Evolutionary conservation across 2,888 invertebrate genomes (phyloP), one percentile per base, ranked within the genome.

Genomic region (Pyrgus malvae): DNA sequence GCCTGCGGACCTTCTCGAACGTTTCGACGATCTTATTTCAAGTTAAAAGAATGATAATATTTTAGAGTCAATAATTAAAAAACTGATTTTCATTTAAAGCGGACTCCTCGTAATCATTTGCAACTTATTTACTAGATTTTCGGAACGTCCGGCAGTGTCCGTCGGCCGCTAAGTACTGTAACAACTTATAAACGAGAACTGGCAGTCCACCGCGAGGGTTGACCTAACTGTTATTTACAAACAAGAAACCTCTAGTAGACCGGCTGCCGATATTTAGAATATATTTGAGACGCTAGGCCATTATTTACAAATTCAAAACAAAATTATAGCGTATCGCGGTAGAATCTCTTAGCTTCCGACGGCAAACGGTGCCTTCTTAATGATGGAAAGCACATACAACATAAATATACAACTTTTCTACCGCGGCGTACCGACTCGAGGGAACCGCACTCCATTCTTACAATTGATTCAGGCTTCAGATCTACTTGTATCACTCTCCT

Each of bases 161-260:
- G 14, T 14, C 31, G 70, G 78, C 76, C 76, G 70, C 81, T 87
- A 87, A 85, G 83, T 85, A 86, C 87, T 84, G 83, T 58, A 62
- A 61, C 59, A 72, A 76, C 44, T 37, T 51, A 51, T 9, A 44
- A n/a, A 12, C 35, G 9, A 41, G 29, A 9, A 29, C n/a, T 25
- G 8, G 11, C 27, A 8, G 37, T 25, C 27, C 9, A 16, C 27
- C 9, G 41, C 23, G 23, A 23, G 25, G 41, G 38, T 2, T 17
- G 9, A 3, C 9, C 27, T 5, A 9, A 9, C 4, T 5, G 5
- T 4, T 4, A 3, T 23, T 4, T 23, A 23, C 3, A 0, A 19
- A 35, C 9, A 17, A 12, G 37, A 5, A 45, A 17, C 23, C 27
- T 48, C 27, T n/a, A 2, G 29, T 12, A 23, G 37, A 38, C 19